Base-by-base conservation (phyloP, 2,888 invertebrate genomes). In the Leptothorax acervorum region DNA sequence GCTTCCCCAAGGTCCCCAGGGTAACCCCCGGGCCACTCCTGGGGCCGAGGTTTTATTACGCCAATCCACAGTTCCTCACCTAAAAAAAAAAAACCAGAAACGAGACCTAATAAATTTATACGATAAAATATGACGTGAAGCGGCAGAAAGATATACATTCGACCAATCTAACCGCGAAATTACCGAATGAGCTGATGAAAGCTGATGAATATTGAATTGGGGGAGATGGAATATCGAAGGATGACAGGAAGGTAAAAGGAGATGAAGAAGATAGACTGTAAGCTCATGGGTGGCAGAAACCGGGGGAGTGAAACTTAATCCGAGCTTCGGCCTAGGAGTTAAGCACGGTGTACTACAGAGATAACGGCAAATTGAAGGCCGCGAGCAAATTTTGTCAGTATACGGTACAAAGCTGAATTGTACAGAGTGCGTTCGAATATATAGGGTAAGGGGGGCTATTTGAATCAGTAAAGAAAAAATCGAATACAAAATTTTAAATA, bases 11-110 rank as follows among this genome's bases (percentile, higher is more conserved):
- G 90, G 92, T 92, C 92, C 92, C 92, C 92, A 92, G 92, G 92
- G 91, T 92, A 91, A 93, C 92, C 93, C 92, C 93, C 94, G 94
- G 94, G 95, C 94, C 93, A 93, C 91, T 94, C 95, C 94, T 93
- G 95, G 95, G 95, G 95, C 95, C 95, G 95, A 92, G 87, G 78
- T 90, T 89, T 89, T 88, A 86, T 90, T 86, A 91, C 90, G 89
- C 89, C 92, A 89, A 92, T 92, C 92, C 92, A 91, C 93, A 89
- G 90, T 88, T 92, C 89, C 87, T 92, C 92, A 92, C 93, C 94
- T 94, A 89, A 2, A 66, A 90, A 90, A 83, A 31, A 90, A 91
- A 82, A 70, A 83, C 39, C 51, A 57, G 11, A 75, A 70, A 83
- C 39, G 57, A 57, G 11, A 75, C 1, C 11, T 45, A 60, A 60